Evolutionary conservation across 1,140 invertebrate species (phyloP).

Genomic region (Drosophila lini): DNA sequence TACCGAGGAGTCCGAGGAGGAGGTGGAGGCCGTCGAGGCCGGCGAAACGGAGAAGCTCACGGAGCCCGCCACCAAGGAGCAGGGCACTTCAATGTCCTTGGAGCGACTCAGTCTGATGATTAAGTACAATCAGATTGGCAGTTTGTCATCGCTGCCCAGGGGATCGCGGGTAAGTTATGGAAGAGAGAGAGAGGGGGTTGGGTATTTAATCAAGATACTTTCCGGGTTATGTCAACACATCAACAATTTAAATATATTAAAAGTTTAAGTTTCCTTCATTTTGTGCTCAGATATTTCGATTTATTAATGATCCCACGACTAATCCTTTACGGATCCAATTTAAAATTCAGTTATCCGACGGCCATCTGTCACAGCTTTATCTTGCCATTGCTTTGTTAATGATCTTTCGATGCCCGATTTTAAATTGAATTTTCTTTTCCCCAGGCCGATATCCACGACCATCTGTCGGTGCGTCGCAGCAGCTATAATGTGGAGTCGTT

Average conservation of each 20-base stretch:
- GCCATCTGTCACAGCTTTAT: not conserved
- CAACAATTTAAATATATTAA: not conserved
- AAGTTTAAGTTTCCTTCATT: not conserved
- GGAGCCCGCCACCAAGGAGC: conserved; percentile 87
- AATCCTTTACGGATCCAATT: conserved; percentile 1
- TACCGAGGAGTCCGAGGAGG: conserved; percentile 81
- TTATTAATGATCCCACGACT: not conserved
- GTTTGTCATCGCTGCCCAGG: conserved; percentile 88
- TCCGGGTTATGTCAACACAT: not conserved
- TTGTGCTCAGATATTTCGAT: not conserved
- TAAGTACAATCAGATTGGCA: conserved; percentile 89
- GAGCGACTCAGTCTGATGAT: conserved; percentile 90
- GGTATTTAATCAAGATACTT: not conserved
- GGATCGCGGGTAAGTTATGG: conserved; percentile 85
- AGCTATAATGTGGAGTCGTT: conserved; percentile 84
- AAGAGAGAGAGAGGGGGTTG: not conserved
- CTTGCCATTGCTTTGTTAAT: conserved; percentile 23
- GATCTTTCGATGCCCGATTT: conserved; percentile 1
- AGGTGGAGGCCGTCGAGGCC: conserved; percentile 85
- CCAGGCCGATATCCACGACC: conserved; percentile 83
- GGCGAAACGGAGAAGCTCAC: conserved; percentile 87
- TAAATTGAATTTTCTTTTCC: conserved; percentile 31
- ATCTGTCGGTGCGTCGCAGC: conserved; percentile 83
- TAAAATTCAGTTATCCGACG: not conserved
- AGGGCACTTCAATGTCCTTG: conserved; percentile 87